A percentile compares a stretch with the other conserved stretches of the same genome.
phyloP scores from a whole-genome alignment of 2,797 vertebrate genomes.

The Botia almorhae region DNA sequence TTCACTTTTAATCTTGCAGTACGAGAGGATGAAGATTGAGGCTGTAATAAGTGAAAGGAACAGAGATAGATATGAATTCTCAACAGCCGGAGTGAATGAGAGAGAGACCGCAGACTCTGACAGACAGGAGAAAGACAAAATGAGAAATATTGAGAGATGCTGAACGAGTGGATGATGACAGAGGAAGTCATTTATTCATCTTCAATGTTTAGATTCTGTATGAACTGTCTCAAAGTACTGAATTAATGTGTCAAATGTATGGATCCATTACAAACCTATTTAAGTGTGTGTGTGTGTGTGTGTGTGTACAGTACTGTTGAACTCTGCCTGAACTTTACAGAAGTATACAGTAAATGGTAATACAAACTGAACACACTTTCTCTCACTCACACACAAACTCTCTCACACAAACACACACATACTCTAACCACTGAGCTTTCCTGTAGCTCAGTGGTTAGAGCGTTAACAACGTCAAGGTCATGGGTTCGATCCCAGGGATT shows the following conservation, averaged over 20 bases:
- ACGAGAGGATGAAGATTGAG: background rate
- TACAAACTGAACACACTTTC: too few relatives aligned
- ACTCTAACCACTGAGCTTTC: too few relatives aligned
- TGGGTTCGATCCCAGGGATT: too few relatives aligned
- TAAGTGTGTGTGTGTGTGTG: background rate
- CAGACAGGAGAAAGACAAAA: constrained; percentile 12
- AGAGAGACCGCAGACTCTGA: constrained; percentile 17
- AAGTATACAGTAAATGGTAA: background rate
- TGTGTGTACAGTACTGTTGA: background rate
- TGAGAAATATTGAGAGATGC: background rate
- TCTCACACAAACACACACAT: background rate
- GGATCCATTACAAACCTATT: constrained; percentile 10
- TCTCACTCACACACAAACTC: too few relatives aligned
- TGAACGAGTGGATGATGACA: background rate
- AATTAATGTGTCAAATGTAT: background rate
- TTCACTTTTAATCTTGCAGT: constrained; percentile 9
- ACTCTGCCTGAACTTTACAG: constrained; percentile 9
- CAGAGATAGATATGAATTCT: constrained; percentile 14
- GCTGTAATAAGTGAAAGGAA: constrained; percentile 34
- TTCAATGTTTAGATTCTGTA: background rate
- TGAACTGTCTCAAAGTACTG: background rate
- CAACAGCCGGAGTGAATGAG: background rate
- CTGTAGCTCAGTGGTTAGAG: too few relatives aligned
- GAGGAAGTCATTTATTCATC: background rate
- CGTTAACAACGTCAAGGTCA: too few relatives aligned